Conservation (phyloP, 2,113 vertebrate genomes). For the Nothocercus nigrocapillus region DNA sequence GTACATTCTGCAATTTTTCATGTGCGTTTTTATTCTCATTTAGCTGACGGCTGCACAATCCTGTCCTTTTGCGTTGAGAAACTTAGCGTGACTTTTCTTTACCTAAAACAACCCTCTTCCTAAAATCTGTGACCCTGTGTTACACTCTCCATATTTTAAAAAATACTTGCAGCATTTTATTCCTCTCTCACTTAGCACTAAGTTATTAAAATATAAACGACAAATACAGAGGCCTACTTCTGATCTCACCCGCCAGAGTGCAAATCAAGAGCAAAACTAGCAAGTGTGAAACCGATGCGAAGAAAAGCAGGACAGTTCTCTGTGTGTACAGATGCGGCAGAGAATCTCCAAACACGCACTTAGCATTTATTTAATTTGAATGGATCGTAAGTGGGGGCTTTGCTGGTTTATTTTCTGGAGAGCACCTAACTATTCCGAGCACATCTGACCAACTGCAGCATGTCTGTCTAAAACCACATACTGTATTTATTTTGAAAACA, state of each 20-base stretch:
- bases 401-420: slow-evolving; percentile 66
- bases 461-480: slow-evolving; percentile 74
- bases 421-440: slow-evolving; percentile 65
- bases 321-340: not conserved
- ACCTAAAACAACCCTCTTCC: slow-evolving; percentile 62
- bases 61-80: slow-evolving; percentile 19
- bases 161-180: not conserved
- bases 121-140: slow-evolving; percentile 41
- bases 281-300: not conserved
- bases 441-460: slow-evolving; percentile 73
- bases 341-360: not conserved
- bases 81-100: slow-evolving; percentile 26
- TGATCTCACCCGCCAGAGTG: not conserved
- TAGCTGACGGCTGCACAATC: slow-evolving; percentile 45
- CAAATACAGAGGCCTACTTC: not conserved
- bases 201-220: not conserved
- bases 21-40: not conserved
- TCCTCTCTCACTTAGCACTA: not conserved
- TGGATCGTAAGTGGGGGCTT: slow-evolving; percentile 37
- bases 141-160: not conserved
- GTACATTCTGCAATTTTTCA: slow-evolving; percentile 19
- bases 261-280: not conserved
- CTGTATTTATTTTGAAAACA: slow-evolving; percentile 95
- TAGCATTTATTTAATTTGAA: slow-evolving; percentile 55
- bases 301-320: slow-evolving; percentile 12